Evolutionary conservation across 64 coral and sea anemone species (phyloP), one percentile per base, ranked within the genome.

Genomic region (Trachythela sp.): DNA sequence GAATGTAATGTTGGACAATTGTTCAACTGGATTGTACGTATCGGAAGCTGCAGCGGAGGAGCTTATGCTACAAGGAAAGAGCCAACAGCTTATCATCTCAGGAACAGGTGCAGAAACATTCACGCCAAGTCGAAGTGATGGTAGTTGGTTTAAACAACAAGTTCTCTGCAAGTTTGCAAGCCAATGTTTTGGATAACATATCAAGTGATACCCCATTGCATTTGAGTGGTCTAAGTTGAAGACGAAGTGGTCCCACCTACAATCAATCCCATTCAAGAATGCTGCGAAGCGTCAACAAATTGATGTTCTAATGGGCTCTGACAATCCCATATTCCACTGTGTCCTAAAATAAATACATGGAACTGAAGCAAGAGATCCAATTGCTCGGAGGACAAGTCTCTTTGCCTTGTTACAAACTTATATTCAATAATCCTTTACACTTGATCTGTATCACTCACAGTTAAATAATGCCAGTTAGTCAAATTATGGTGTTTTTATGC

Each of bases 1-100:
- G 6, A 93, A 90, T 39, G 85, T 90, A 27, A 94, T 94, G 92
- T 56, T 90, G 87, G 92, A 90, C 39, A 70, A 71, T 15, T 94
- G 92, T 29, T 90, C 89, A 54, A 88, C 88, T 0, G 58, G 92
- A 35, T 94, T 72, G 30, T 94, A 90, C 54, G 48, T 91, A 0
- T 85, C 93, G 15, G n/a, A 90, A 41, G 88, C 40, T 3, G 92
- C 88, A 8, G 88, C 71, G 0, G 88, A 90, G 83, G 88, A 84
- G 30, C 84, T 86, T 13, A 75, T 14, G 39, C 68, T 90, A 84
- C 48, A 68, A 9, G 88, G 88, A 32, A 34, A 87, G 24, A 29
- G 29, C 13, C 56, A 87, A 35, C 83, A 18, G 70, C 88, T 90
- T 8, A 90, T 72, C 0, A 90, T 94, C 39, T 76, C 75, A 13